Conservation (phyloP, 2,113 vertebrate genomes). For the Marmota flaviventris region DNA sequence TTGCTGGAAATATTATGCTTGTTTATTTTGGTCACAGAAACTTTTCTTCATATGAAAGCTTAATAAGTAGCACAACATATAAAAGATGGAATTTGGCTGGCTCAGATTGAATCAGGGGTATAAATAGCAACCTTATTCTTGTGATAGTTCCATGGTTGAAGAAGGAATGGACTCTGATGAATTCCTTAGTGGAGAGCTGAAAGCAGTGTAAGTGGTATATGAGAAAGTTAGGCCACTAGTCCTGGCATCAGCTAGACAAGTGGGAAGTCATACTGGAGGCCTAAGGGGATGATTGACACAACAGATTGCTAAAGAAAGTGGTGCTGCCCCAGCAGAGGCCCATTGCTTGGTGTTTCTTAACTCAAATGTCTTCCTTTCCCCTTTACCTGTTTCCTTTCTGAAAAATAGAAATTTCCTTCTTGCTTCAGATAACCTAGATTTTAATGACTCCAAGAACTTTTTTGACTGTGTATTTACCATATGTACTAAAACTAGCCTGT, state of each 20-base stretch:
- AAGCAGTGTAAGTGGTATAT: neutral
- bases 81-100: neutral
- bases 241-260: neutral
- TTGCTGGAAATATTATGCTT: constrained; percentile 1
- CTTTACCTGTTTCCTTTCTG: neutral
- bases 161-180: neutral
- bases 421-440: neutral
- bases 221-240: neutral
- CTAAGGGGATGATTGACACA: neutral
- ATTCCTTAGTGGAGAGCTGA: neutral
- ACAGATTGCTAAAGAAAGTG: neutral
- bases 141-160: neutral
- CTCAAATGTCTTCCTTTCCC: neutral
- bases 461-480: neutral
- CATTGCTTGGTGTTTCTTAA: neutral
- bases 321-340: neutral
- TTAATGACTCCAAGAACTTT: neutral
- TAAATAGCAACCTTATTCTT: neutral
- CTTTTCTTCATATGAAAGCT: neutral
- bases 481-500: neutral
- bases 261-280: neutral
- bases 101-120: neutral
- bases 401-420: neutral
- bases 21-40: neutral
- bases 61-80: neutral